A percentile compares a stretch with the other conserved stretches of the same genome.
phyloP scores from a whole-genome alignment of 2,113 vertebrate species.

The Callionymus lyra region DNA sequence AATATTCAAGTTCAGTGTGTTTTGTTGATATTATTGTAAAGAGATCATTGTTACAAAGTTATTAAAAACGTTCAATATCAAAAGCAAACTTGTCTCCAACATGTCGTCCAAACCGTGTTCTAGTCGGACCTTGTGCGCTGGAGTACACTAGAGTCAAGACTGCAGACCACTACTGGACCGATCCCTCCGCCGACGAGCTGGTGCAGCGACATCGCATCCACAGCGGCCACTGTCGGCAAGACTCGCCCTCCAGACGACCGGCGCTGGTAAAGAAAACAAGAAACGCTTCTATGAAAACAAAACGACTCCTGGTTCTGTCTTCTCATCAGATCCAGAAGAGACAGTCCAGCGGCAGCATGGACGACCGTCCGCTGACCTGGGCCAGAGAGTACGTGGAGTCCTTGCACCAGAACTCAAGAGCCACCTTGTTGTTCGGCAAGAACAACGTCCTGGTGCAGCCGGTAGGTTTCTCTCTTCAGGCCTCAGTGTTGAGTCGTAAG shows the following conservation, averaged over 20 bases:
- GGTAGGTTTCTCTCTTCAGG: conserved; percentile 57
- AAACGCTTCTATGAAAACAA: too few species aligned
- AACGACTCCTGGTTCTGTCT: background rate
- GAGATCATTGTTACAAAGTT: too few species aligned
- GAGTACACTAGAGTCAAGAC: conserved; percentile 99
- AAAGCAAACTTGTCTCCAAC: too few species aligned
- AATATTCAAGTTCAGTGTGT: too few species aligned
- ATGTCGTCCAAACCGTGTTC: background rate
- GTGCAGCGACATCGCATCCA: conserved; percentile 96
- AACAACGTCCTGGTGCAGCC: conserved; percentile 97
- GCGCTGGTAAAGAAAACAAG: conserved; percentile 49
- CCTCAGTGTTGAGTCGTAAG: too few species aligned
- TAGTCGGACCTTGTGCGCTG: conserved; percentile 92
- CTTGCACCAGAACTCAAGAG: conserved; percentile 90
- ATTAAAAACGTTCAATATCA: too few species aligned
- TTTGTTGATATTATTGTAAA: too few species aligned
- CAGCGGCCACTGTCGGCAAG: conserved; percentile 85
- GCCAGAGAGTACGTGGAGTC: conserved; percentile 93
- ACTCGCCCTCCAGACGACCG: conserved; percentile 87
- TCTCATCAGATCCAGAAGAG: conserved; percentile 86
- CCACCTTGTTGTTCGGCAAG: conserved; percentile 90
- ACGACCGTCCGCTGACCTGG: conserved; percentile 82
- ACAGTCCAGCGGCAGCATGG: conserved; percentile 95
- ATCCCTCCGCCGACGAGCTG: conserved; percentile 90
- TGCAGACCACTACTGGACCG: conserved; percentile 95